Evolutionary conservation across 2,888 invertebrate genomes (phyloP), one percentile per base, ranked within the genome.

Genomic region (Loripinus fragilis): DNA sequence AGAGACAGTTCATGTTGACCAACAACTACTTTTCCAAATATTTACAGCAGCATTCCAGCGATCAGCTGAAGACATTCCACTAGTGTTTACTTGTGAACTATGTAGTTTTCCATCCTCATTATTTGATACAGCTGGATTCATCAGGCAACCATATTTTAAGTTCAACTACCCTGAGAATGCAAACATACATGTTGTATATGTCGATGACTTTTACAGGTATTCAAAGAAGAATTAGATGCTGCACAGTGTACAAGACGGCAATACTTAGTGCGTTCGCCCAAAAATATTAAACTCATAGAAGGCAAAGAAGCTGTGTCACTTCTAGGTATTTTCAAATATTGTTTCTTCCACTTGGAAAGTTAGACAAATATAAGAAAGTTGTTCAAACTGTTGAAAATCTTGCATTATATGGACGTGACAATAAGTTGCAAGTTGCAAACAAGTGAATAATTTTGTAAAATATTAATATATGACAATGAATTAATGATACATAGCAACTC

Each of bases 231-330:
- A 25, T 23, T 25, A 52, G 52, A 52, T 52, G 52, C 5, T 52
- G 12, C 52, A 52, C 52, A 52, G 52, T 52, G 52, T 52, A 52
- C 25, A 52, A 52, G 52, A 25, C 52, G 25, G 52, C 25, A 23
- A 52, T 52, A 52, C 25, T n/a, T 52, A 52, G 52, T 52, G 25
- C 52, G 52, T n/a, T 52, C 52, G 15, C 52, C 25, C 23, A 52
- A 52, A 52, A 52, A 52, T 52, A 25, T 52, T 25, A 52, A 52
- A 52, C 23, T 52, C 52, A 52, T 52, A 52, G 52, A 52, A 52
- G 52, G 52, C 23, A 23, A 52, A 52, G 52, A 52, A 52, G 52
- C 52, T 25, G 52, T 52, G 25, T 15, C 52, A 52, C 52, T 52
- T 52, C 52, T 52, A 52, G 52, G 25, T 25, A 52, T 52, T 25